Percentiles rank a stretch among this genome's conserved stretches.
Conservation (phyloP, 2,797 vertebrate species). For the Arrhamphus sclerolepis region DNA sequence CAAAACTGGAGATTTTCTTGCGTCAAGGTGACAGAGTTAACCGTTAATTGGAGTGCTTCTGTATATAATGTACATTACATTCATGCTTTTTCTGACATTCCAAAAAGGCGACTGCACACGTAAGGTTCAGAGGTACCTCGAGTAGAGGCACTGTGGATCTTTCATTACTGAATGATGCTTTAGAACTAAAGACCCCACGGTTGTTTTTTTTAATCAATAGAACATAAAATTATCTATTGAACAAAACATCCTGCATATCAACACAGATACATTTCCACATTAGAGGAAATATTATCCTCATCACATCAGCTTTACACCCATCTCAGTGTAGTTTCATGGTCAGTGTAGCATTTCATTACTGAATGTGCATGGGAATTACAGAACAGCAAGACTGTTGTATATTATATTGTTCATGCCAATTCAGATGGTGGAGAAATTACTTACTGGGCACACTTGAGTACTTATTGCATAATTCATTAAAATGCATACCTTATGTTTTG, state of each 20-base stretch:
- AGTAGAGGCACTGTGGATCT: too few relatives aligned
- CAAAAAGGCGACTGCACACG: neutral
- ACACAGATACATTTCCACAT: conserved; percentile 21
- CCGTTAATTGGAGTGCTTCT: neutral
- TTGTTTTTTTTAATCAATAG: neutral
- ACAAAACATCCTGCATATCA: conserved; percentile 15
- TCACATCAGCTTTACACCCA: conserved; percentile 35
- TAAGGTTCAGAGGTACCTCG: too few relatives aligned
- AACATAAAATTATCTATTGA: conserved; percentile 12
- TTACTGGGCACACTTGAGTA: conserved; percentile 18
- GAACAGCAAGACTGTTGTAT: conserved; percentile 15
- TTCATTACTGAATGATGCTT: too few relatives aligned
- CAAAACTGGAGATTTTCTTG: too few relatives aligned
- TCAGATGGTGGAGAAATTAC: conserved; percentile 35
- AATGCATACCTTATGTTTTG: conserved; percentile 21
- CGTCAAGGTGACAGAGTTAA: too few relatives aligned
- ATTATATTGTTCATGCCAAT: conserved; percentile 27
- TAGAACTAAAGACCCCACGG: too few relatives aligned
- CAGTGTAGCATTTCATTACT: conserved; percentile 59
- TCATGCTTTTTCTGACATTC: neutral
- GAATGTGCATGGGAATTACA: conserved; percentile 28
- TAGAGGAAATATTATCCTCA: conserved; percentile 31
- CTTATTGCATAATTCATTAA: conserved; percentile 17
- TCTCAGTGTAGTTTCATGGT: conserved; percentile 52
- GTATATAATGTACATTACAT: neutral